Percentiles rank a stretch among this genome's conserved stretches.
Conservation (phyloP, 2,888 invertebrate genomes). For the Spialia ferax region DNA sequence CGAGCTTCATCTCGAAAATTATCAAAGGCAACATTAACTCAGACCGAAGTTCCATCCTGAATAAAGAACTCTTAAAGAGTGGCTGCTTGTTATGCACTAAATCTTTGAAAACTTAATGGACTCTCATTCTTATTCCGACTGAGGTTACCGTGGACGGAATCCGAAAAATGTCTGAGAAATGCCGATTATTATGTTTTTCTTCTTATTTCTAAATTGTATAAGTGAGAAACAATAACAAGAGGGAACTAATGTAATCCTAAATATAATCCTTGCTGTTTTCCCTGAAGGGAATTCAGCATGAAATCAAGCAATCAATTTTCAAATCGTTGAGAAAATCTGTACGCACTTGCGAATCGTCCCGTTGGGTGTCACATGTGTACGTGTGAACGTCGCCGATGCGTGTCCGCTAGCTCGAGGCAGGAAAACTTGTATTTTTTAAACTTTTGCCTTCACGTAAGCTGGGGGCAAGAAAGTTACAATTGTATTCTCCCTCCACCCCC, state of each 20-base stretch:
- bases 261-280: constrained; percentile 6
- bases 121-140: constrained; percentile 77
- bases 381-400: constrained; percentile 65
- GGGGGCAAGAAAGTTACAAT: constrained; percentile 83
- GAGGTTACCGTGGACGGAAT: constrained; percentile 66
- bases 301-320: constrained; percentile 33
- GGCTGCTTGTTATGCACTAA: constrained; percentile 72
- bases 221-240: constrained; percentile 20
- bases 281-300: constrained; percentile 9
- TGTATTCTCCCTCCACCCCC: constrained; percentile 82
- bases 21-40: constrained; percentile 58
- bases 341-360: constrained; percentile 51
- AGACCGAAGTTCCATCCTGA: constrained; percentile 47
- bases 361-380: constrained; percentile 53
- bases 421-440: constrained; percentile 85
- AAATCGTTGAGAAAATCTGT: constrained; percentile 46
- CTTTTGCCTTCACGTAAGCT: constrained; percentile 79
- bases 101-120: constrained; percentile 74
- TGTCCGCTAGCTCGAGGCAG: constrained; percentile 55
- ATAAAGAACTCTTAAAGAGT: constrained; percentile 53
- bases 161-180: constrained; percentile 63
- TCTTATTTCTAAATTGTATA: constrained; percentile 20
- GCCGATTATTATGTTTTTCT: constrained; percentile 58
- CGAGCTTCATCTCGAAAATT: constrained; percentile 47
- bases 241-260: neutral